phyloP scores from a whole-genome alignment of 2,797 vertebrate species.

The Cirrhinus mrigala region DNA sequence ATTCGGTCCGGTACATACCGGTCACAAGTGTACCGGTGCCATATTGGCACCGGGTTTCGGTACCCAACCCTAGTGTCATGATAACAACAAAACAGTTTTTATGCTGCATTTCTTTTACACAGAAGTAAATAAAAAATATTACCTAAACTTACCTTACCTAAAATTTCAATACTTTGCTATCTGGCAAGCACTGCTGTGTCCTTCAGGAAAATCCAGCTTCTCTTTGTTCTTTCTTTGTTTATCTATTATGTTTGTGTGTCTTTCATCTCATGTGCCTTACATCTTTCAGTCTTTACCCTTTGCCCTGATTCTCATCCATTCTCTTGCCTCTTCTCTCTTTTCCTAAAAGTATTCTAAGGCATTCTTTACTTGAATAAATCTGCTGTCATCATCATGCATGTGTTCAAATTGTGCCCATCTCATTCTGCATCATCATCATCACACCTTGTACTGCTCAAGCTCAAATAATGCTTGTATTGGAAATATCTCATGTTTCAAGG shows the following conservation, averaged over 20 bases:
- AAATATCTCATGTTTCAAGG: conserved; percentile 84
- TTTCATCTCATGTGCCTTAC: neutral
- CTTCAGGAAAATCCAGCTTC: neutral
- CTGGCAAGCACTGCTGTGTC: neutral
- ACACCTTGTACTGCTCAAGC: conserved; percentile 41
- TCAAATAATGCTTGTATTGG: conserved; percentile 71
- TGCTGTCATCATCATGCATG: neutral
- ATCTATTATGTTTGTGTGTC: neutral
- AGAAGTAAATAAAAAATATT: neutral
- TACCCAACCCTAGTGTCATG: no score
- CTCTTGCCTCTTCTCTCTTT: neutral
- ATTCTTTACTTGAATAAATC: neutral
- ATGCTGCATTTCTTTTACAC: neutral
- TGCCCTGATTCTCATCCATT: neutral
- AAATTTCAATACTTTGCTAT: neutral
- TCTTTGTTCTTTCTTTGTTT: neutral
- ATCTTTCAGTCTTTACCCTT: neutral
- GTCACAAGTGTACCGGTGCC: no score
- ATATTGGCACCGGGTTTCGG: no score
- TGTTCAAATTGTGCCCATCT: neutral
- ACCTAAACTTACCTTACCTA: neutral
- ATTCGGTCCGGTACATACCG: no score
- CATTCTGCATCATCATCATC: conserved; percentile 10
- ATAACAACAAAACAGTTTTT: neutral
- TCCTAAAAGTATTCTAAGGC: neutral